Evolutionary conservation across 2,113 vertebrate genomes (phyloP).

Genomic region (Marcusenius ussheri): DNA sequence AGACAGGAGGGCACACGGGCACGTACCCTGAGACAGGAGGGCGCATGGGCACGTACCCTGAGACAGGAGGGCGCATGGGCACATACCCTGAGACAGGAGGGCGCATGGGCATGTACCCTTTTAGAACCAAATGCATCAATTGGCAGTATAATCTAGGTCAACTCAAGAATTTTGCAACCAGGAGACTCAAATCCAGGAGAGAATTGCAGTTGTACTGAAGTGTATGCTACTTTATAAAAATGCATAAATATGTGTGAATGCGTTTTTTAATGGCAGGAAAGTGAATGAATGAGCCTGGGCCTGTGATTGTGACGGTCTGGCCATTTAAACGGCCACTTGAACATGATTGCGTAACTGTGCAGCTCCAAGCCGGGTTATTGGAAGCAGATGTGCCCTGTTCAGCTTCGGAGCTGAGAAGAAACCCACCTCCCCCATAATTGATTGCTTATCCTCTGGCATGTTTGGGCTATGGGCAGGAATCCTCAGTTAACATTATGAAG

Average conservation of each 20-base stretch:
- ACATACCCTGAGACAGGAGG: no score
- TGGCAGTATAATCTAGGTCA: not conserved
- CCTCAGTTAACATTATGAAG: slow-evolving; percentile 45
- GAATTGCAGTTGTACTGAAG: not conserved
- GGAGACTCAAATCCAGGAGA: not conserved
- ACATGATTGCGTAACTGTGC: slow-evolving; percentile 55
- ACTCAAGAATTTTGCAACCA: not conserved
- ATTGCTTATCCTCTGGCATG: slow-evolving; percentile 62
- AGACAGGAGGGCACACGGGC: no score
- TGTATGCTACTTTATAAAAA: not conserved
- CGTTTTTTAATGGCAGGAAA: not conserved
- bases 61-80: no score
- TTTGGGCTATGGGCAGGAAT: slow-evolving; percentile 53
- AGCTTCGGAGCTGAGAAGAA: slow-evolving; percentile 41
- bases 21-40: no score
- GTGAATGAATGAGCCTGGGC: slow-evolving; percentile 37
- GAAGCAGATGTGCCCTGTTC: slow-evolving; percentile 70
- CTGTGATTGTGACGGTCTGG: slow-evolving; percentile 33
- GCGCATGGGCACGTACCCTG: no score
- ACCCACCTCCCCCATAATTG: slow-evolving; percentile 49
- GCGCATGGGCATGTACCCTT: not conserved
- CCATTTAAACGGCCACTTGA: slow-evolving; percentile 43
- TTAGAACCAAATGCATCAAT: not conserved
- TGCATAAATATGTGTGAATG: not conserved
- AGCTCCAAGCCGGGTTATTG: slow-evolving; percentile 59